These are phyloP conservation scores for Colletes latitarsis DNA, from an alignment of 1,140 invertebrate species.

Conservation along the genomic window DNA sequence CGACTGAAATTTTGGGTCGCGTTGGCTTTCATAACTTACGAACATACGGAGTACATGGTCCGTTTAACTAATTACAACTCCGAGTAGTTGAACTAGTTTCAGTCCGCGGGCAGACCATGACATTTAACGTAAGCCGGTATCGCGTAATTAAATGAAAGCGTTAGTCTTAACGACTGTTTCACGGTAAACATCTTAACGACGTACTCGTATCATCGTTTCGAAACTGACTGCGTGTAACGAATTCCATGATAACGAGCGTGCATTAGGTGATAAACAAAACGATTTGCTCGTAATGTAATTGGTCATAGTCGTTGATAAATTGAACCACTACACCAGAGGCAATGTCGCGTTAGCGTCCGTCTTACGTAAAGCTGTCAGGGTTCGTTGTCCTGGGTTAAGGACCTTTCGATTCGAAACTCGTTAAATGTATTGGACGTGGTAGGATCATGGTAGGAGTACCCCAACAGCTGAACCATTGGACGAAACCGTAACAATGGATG, in stretches of 20 bases:
- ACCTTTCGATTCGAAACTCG: neutral
- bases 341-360: neutral
- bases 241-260: constrained; percentile 16
- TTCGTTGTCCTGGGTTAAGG: neutral
- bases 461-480: neutral
- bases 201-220: constrained; percentile 19
- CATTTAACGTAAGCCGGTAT: constrained; percentile 17
- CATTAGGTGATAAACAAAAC: constrained; percentile 29
- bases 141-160: constrained; percentile 26
- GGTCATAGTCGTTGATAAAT: neutral
- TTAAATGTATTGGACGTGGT: neutral
- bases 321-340: neutral
- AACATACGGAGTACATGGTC: neutral
- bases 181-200: constrained; percentile 45
- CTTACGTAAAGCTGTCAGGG: neutral
- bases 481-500: neutral
- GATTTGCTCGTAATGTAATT: constrained; percentile 4
- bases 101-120: neutral
- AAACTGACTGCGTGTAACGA: constrained; percentile 29
- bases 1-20: neutral
- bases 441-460: neutral
- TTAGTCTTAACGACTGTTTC: constrained; percentile 41
- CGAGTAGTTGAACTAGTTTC: constrained; percentile 10
- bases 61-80: constrained; percentile 16
- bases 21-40: neutral